Percentiles rank a stretch among this genome's conserved stretches.
Evolutionary conservation across 2,888 invertebrate species (phyloP).

Genomic region (Drosophila yooni): DNA sequence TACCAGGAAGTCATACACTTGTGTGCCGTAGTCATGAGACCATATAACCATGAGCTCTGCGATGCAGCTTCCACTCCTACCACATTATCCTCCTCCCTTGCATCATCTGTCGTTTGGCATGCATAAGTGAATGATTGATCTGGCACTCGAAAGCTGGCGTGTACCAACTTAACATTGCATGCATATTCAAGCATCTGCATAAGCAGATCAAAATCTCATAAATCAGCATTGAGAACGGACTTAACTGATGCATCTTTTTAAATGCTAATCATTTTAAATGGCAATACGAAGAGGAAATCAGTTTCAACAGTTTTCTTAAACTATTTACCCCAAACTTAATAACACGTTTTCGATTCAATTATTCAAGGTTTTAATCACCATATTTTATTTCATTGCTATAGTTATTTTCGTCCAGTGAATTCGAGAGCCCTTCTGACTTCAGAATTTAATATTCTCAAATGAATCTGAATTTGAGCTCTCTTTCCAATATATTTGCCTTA

Average conservation of each 20-base stretch:
- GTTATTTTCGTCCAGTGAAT: neutral
- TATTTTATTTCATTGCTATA: neutral
- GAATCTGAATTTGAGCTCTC: neutral
- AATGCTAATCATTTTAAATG: neutral
- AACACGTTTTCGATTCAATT: neutral
- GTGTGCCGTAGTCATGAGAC: slow-evolving; percentile 9
- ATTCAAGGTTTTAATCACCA: neutral
- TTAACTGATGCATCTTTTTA: neutral
- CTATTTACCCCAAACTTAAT: neutral
- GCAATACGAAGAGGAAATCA: too few relatives aligned
- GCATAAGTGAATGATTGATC: slow-evolving; percentile 66
- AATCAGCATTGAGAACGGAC: slow-evolving; percentile 3
- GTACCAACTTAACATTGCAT: slow-evolving; percentile 18
- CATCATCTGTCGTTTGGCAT: slow-evolving; percentile 53
- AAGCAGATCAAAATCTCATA: slow-evolving; percentile 4
- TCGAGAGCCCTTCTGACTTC: neutral
- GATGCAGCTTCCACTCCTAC: neutral
- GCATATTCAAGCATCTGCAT: slow-evolving; percentile 2
- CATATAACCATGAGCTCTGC: slow-evolving; percentile 3
- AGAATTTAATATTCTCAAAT: neutral
- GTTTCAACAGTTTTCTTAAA: neutral
- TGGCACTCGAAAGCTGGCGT: slow-evolving; percentile 34
- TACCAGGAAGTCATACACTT: slow-evolving; percentile 29
- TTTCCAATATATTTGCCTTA: neutral
- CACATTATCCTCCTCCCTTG: neutral